A percentile compares a stretch with the other conserved stretches of the same genome.
Conservation (phyloP, 2,113 vertebrate species). For the Hemiscyllium ocellatum region DNA sequence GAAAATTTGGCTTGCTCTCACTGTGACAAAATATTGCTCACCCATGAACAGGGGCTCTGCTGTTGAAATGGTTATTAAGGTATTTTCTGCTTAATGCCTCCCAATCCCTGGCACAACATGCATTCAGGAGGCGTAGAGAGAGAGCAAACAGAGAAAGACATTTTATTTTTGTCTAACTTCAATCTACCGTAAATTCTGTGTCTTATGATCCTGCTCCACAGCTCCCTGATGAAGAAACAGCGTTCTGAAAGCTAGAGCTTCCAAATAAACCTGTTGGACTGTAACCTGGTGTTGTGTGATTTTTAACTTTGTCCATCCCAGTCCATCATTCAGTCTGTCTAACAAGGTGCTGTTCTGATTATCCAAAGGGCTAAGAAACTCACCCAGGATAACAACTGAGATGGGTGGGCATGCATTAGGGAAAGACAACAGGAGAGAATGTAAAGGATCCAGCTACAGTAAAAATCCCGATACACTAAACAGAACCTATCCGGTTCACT, state of each 20-base stretch:
- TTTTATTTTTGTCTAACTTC: neutral
- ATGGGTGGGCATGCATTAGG: neutral
- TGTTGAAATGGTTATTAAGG: conserved; percentile 2
- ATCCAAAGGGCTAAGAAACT: neutral
- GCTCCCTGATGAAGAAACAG: too few relatives aligned
- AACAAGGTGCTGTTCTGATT: neutral
- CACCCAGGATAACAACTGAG: neutral
- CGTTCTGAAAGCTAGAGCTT: too few relatives aligned
- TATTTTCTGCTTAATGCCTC: conserved; percentile 13
- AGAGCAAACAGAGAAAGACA: neutral
- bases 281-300: too few relatives aligned
- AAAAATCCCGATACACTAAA: neutral
- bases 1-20: conserved; percentile 48
- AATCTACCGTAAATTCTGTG: neutral
- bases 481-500: too few relatives aligned
- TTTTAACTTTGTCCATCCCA: too few relatives aligned
- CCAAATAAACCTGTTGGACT: too few relatives aligned
- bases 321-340: neutral
- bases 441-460: neutral
- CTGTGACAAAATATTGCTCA: conserved; percentile 56
- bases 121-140: neutral
- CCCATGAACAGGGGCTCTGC: conserved; percentile 52
- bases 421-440: neutral
- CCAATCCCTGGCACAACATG: neutral
- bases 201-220: too few relatives aligned